Base-by-base conservation (phyloP, 1,140 invertebrate species). In the Orius laevigatus region DNA sequence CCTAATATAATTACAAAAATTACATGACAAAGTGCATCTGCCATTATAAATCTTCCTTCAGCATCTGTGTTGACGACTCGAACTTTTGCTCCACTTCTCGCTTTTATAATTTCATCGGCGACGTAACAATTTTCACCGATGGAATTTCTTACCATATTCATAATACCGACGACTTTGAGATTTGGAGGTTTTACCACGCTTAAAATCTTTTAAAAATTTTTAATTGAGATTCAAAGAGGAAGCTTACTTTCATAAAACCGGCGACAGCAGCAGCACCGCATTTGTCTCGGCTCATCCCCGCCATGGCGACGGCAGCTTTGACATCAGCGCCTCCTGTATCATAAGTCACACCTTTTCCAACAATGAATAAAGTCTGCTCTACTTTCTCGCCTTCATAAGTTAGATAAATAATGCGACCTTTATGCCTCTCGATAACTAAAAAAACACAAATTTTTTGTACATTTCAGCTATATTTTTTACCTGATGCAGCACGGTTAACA, bases 311-410 rank as follows among this genome's bases (percentile, higher is more conserved):
- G 11, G 77, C 76, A 48, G 78, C 79, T 68, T 95, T 95, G 54
- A 95, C 79, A 66, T 94, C 88, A 57, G 79, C 79, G 51, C 84
- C 82, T 50, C 88, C 89, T 15, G 88, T 92, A 58, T 93, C 88
- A 57, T 91, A 95, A 49, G 91, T 96, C 10, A 97, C 90, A 42
- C 94, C 94, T 72, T 98, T 97, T 33, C 93, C 93, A 18, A 97
- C 88, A 1, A 97, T 61, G 60, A 91, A 73, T 1, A 96, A 55
- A 0, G 91, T 95, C 58, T 87, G 79, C 14, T 74, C 70, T 36
- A 80, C 63, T 55, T 70, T 55, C 50, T 72, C 63, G 0, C 79
- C 78, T 53, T 74, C 75, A 66, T 97, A 98, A 50, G 82, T 84
- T 35, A 97, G 65, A 60, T 79, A 85, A 11, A 95, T 81, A 12